phyloP scores from a whole-genome alignment of 2,113 vertebrate species.

The Perognathus longimembris region DNA sequence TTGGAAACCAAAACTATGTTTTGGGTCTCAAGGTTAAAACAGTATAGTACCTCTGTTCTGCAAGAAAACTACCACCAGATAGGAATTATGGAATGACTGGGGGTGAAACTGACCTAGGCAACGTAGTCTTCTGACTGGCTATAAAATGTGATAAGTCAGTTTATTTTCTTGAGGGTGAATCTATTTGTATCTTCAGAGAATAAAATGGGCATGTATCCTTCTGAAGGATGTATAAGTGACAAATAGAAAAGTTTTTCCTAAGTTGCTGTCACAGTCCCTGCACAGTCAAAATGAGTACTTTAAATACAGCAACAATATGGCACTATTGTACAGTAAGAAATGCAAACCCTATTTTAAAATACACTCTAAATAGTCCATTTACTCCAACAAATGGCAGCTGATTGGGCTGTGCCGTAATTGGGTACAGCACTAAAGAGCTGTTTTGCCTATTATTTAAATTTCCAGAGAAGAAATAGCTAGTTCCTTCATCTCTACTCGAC shows the following conservation, averaged over 20 bases:
- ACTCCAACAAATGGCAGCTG: conserved; percentile 81
- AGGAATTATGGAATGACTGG: not conserved
- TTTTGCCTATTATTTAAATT: conserved; percentile 82
- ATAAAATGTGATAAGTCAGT: conserved; percentile 11
- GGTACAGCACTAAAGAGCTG: conserved; percentile 75
- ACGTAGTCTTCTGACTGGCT: not conserved
- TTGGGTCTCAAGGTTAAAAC: not conserved
- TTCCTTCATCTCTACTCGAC: conserved; percentile 64
- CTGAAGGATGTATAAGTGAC: conserved; percentile 50
- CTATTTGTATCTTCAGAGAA: conserved; percentile 29
- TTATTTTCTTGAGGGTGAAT: not conserved
- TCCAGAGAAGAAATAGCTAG: conserved; percentile 76
- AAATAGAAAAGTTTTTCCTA: conserved; percentile 74
- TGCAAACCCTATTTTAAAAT: conserved; percentile 79
- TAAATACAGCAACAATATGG: conserved; percentile 79
- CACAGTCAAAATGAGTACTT: conserved; percentile 73
- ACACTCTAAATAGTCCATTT: conserved; percentile 80
- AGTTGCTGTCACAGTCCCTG: conserved; percentile 73
- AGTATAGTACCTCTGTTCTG: not conserved
- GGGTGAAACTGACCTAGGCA: conserved; percentile 8
- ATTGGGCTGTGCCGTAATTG: conserved; percentile 82
- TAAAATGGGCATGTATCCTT: conserved; percentile 30
- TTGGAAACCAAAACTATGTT: not conserved
- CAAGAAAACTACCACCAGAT: not conserved
- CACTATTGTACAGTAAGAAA: conserved; percentile 74